Evolutionary conservation across 1,140 invertebrate species (phyloP), one percentile per base, ranked within the genome.

Genomic region (Drosophila subpulchrella): DNA sequence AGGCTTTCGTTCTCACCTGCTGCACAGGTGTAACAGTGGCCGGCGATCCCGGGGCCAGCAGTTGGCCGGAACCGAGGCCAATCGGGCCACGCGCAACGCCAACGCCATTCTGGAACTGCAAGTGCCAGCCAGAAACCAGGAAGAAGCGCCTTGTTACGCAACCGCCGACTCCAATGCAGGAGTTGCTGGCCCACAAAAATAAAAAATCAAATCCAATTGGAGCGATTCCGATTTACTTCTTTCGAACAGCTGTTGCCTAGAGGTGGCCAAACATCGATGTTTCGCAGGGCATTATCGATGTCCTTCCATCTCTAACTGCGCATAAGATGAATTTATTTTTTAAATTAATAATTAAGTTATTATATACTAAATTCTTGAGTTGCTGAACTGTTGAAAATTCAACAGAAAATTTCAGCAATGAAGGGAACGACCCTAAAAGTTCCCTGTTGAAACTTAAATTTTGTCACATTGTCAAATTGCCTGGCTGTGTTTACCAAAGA

Each of bases 151-250:
- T 44, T 82, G 60, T 86, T 88, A 88, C 79, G 82, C 82, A 86
- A 88, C 78, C 70, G 76, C 75, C 65, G 71, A 79, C 53, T 81
- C 77, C 77, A 55, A 85, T 63, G 68, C 83, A 88, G 79, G 83
- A 82, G 70, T 62, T 70, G 58, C 27, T 27, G 27, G 27, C 46
- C 75, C 63, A 48, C 62, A 56, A 44, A 48, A 66, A 60, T 62
- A 32, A 59, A 59, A 60, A 59, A 27, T 27, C 27, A 27, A 59
- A 62, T 48, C 24, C 74, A 15, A 44, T 27, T 27, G 51, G 39
- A 74, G 50, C 71, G 72, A 61, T 54, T 59, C 20, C 24, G 55
- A 61, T 13, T 66, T 66, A 20, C 24, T 42, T 30, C 20, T 30
- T 53, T 61, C 24, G 32, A 24, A 51, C 46, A 59, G 57, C 50